Evolutionary conservation across 2,797 vertebrate genomes (phyloP), one percentile per base, ranked within the genome.

Genomic region (Lates japonicus): DNA sequence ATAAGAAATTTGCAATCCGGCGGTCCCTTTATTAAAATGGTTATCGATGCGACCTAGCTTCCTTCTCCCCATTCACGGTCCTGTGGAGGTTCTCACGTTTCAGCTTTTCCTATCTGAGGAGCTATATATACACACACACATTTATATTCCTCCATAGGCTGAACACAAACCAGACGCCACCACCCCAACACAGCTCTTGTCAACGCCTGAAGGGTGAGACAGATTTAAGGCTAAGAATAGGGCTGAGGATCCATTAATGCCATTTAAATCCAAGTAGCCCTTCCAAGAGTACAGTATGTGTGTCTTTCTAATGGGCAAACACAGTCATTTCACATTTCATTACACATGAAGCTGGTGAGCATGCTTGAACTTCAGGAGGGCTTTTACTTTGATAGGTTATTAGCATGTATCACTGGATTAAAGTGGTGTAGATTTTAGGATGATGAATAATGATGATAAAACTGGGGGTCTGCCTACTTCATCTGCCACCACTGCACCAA

Each of bases 221-320:
- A 85, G 91, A 89, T 90, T 77, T 87, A 61, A 77, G 64, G 79
- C 90, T 90, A 90, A 92, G 82, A 93, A 93, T 93, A 93, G 90
- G 74, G 52, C 59, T 4, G 46, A 81, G 81, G 73, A 89, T 46
- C 84, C 88, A 93, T 89, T 90, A 90, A 92, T 88, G 83, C 87
- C 86, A 62, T 82, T 88, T 87, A 87, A 93, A 91, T 79, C 92
- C 81, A 78, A 83, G 74, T 31, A 63, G 22, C 31, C 25, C 72
- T 73, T 79, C 57, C 46, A 29, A 22, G 70, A 54, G 25, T 52
- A 19, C 31, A 33, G 44, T 60, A n/a, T 35, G 75, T 57, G 52
- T 67, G 67, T 69, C 22, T 76, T 62, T 80, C 61, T 54, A 41
- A 35, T 57, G 41, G 41, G 65, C 59, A 71, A 17, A 52, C 17